Evolutionary conservation across 2,888 invertebrate genomes (phyloP), one percentile per base, ranked within the genome.

Genomic region (Ceraclea dissimilis): DNA sequence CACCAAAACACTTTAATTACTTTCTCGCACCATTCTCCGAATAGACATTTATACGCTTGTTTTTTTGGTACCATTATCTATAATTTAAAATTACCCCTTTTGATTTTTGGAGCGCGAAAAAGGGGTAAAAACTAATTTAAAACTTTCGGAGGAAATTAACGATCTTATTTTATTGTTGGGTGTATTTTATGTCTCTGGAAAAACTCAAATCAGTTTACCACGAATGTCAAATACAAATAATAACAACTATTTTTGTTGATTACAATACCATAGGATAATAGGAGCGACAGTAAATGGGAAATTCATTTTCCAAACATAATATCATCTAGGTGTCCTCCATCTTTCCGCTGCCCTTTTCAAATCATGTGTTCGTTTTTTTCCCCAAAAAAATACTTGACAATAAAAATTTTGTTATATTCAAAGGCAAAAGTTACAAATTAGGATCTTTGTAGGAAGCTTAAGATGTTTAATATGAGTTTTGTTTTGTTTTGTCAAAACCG

Each of bases 111-210:
- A 54, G 60, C 58, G 60, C 58, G 60, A 58, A 60, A 62, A 62
- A 62, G 58, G 62, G 62, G 62, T 62, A 58, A 58, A 62, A 62
- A 62, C 62, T 62, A 62, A 62, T 62, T 62, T 62, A 62, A 62
- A 62, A 62, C 60, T 62, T 62, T 50, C 39, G 39, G 62, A 54
- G 53, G 57, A 60, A 62, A 62, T 62, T 60, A 62, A 62, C 60
- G 62, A 58, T 62, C 60, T 62, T 62, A 60, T 62, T 62, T 62
- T 62, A 62, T 62, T 62, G 62, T 62, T 57, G 57, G 62, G 60
- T 62, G 60, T 60, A n/a, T 62, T 60, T 62, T 62, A 62, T 62
- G 61, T 60, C 56, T 62, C 57, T 43, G 58, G 57, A 51, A 54
- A 58, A 58, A 58, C 51, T 60, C 50, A 59, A 56, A 50, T 56